phyloP scores from a whole-genome alignment of 1,140 invertebrate species.

The Pseudomyrmex pallidus region DNA sequence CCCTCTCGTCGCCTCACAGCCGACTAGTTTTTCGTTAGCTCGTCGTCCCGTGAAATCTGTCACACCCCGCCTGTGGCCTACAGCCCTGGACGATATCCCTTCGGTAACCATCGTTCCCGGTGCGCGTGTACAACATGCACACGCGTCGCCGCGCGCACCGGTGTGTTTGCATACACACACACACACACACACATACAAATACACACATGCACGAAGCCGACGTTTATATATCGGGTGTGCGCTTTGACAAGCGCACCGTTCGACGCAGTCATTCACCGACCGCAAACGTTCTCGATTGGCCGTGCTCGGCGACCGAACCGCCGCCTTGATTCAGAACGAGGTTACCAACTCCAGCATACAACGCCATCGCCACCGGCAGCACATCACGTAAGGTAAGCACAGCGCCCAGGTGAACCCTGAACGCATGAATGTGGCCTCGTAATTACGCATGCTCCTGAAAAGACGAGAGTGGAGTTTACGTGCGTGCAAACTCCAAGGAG shows the following conservation, averaged over 20 bases:
- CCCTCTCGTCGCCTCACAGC: conserved; percentile 79
- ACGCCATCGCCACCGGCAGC: conserved; percentile 35
- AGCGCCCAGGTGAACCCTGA: conserved; percentile 59
- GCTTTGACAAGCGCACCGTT: conserved; percentile 70
- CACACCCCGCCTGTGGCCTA: conserved; percentile 72
- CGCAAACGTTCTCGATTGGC: conserved; percentile 71
- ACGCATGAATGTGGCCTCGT: conserved; percentile 51
- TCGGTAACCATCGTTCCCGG: conserved; percentile 32
- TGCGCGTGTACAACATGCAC: conserved; percentile 14
- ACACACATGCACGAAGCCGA: neutral
- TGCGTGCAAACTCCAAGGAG: neutral
- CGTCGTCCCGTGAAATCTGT: conserved; percentile 82
- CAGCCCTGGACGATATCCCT: conserved; percentile 46
- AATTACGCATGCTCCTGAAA: conserved; percentile 62
- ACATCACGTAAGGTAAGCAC: neutral
- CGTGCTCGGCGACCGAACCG: conserved; percentile 69
- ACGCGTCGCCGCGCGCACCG: conserved; percentile 27
- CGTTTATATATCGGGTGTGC: conserved; percentile 66
- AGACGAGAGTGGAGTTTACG: conserved; percentile 54
- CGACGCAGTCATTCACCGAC: conserved; percentile 70
- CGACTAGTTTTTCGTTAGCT: conserved; percentile 83
- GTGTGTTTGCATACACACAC: conserved; percentile 22
- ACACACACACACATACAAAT: too few species aligned
- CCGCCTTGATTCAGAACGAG: conserved; percentile 72
- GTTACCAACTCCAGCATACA: conserved; percentile 61